Conservation (phyloP, 2,888 invertebrate species). For the Iselma pallidipennis region DNA sequence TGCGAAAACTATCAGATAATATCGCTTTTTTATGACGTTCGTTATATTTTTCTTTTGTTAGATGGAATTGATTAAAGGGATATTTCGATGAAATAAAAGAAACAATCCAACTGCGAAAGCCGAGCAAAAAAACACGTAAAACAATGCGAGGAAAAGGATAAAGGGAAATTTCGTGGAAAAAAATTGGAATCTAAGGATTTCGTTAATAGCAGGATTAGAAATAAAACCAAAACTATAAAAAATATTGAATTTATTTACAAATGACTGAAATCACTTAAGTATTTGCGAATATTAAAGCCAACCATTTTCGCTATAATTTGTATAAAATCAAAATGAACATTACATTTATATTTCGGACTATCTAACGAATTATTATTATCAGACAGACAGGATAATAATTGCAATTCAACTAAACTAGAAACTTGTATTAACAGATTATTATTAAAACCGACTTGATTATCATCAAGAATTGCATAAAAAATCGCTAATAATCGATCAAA, state of each 20-base stretch:
- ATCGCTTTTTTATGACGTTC: background rate
- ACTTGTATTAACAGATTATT: constrained; percentile 87
- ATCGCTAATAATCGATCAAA: constrained; percentile 46
- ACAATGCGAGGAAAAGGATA: too few species aligned
- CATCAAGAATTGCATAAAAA: constrained; percentile 73
- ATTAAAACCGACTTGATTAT: constrained; percentile 81
- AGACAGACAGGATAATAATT: constrained; percentile 71
- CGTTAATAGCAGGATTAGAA: background rate
- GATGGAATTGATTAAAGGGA: too few species aligned
- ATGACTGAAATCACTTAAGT: constrained; percentile 72
- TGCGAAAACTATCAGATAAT: background rate
- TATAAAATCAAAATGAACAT: constrained; percentile 81
- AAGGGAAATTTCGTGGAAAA: background rate
- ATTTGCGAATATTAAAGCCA: constrained; percentile 75
- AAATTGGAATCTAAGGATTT: background rate
- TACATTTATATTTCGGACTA: constrained; percentile 84
- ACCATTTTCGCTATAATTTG: constrained; percentile 75
- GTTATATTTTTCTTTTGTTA: background rate
- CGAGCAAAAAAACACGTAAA: too few species aligned
- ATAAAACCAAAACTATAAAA: background rate
- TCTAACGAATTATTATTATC: constrained; percentile 74
- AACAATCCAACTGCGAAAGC: too few species aligned
- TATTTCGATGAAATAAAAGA: background rate
- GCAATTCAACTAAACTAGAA: constrained; percentile 82
- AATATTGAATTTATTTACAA: constrained; percentile 12